Percentiles rank a stretch among this genome's conserved stretches.
These are phyloP conservation scores for Colinus virginianus DNA, from an alignment of 2,113 vertebrate species.

Conservation along the genomic window DNA sequence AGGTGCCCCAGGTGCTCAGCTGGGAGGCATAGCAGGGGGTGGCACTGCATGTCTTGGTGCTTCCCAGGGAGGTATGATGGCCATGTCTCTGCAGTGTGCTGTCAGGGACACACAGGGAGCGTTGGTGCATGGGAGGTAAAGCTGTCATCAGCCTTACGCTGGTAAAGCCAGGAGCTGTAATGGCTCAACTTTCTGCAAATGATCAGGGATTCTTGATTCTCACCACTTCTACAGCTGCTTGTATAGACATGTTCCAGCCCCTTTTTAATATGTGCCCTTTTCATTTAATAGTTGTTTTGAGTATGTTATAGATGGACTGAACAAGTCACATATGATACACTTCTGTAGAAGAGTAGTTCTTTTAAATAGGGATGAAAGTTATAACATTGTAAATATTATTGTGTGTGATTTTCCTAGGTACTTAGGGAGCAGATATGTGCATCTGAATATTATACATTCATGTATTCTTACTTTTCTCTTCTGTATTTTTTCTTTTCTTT, in stretches of 20 bases:
- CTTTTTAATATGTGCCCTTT: not conserved
- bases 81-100: fast-evolving
- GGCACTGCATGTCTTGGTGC: fast-evolving
- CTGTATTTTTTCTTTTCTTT: fast-evolving
- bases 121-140: not conserved
- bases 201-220: not conserved
- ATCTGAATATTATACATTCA: not conserved
- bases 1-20: not conserved
- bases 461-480: not conserved
- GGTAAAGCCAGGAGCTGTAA: fast-evolving
- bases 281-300: not conserved
- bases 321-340: not conserved
- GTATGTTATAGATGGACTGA: not conserved
- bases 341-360: not conserved
- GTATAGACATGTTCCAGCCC: not conserved
- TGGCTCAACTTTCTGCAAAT: not conserved
- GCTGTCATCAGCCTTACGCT: fast-evolving
- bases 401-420: not conserved
- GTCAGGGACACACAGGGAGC: not conserved
- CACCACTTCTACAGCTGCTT: not conserved
- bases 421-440: not conserved
- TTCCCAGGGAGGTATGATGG: fast-evolving
- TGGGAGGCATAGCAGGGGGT: not conserved
- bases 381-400: not conserved
- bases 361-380: not conserved